A percentile compares a stretch with the other conserved stretches of the same genome.
Conservation (phyloP, 2,113 vertebrate genomes). For the Lagopus muta region DNA sequence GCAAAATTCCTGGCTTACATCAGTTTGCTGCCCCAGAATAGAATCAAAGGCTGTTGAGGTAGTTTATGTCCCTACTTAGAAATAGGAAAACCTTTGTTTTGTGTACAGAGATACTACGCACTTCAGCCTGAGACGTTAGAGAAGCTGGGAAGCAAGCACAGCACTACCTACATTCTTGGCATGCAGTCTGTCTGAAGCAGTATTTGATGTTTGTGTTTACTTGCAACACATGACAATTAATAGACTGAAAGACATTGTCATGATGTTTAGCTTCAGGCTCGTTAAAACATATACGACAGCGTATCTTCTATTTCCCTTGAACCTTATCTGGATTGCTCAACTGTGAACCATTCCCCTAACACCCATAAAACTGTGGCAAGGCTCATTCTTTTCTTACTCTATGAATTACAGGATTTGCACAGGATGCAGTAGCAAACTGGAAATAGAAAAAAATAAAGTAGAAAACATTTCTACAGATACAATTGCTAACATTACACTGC, state of each 20-base stretch:
- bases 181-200: slow-evolving; percentile 6
- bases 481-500: background rate
- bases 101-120: background rate
- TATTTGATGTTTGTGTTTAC: slow-evolving; percentile 36
- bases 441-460: slow-evolving; percentile 33
- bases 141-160: slow-evolving; percentile 30
- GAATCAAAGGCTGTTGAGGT: slow-evolving; percentile 56
- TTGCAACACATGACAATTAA: background rate
- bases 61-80: slow-evolving; percentile 46
- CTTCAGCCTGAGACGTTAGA: background rate
- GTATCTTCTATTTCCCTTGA: slow-evolving; percentile 10
- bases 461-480: slow-evolving; percentile 26
- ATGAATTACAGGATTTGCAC: slow-evolving; percentile 50
- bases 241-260: slow-evolving; percentile 40
- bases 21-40: slow-evolving; percentile 29
- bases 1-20: slow-evolving; percentile 16
- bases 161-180: slow-evolving; percentile 29
- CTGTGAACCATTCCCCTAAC: background rate
- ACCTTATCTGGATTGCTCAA: background rate
- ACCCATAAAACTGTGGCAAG: background rate
- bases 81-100: slow-evolving; percentile 66
- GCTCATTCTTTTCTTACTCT: slow-evolving; percentile 12
- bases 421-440: slow-evolving; percentile 32
- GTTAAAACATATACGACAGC: background rate
- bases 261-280: slow-evolving; percentile 52